These are phyloP conservation scores for Syngnathus acus DNA, from an alignment of 2,797 vertebrate species.

Conservation along the genomic window DNA sequence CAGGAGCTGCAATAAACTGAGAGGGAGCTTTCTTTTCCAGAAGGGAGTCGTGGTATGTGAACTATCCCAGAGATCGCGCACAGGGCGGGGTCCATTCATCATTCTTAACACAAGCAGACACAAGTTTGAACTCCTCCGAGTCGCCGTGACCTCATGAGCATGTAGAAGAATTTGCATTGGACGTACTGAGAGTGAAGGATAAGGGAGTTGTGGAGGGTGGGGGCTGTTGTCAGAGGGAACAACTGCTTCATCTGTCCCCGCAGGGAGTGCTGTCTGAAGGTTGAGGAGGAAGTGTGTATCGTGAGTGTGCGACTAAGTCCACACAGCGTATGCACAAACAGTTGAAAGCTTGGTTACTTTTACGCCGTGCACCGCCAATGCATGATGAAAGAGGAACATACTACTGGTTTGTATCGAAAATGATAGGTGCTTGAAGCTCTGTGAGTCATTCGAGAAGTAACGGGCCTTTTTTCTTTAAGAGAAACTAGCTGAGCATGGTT, in stretches of 20 bases:
- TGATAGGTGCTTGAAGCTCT: neutral
- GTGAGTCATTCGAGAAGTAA: neutral
- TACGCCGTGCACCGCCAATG: slow-evolving; percentile 22
- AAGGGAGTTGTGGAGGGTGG: slow-evolving; percentile 24
- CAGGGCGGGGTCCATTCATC: slow-evolving; percentile 26
- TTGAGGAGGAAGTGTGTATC: slow-evolving; percentile 36
- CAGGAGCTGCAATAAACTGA: slow-evolving; percentile 22
- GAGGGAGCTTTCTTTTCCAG: slow-evolving; percentile 3
- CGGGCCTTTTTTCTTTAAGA: neutral
- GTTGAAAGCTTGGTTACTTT: neutral
- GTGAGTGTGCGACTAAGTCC: slow-evolving; percentile 2
- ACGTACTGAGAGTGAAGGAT: slow-evolving; percentile 24
- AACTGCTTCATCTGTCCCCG: slow-evolving; percentile 53
- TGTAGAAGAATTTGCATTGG: slow-evolving; percentile 31
- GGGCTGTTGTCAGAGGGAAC: slow-evolving; percentile 13
- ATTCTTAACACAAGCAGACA: slow-evolving; percentile 23
- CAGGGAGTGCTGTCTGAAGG: slow-evolving; percentile 40
- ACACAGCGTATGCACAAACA: slow-evolving; percentile 12
- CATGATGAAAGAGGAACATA: slow-evolving; percentile 52
- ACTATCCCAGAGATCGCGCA: slow-evolving; percentile 4
- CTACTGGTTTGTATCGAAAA: slow-evolving; percentile 34
- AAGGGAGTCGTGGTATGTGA: slow-evolving; percentile 12
- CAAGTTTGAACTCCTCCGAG: slow-evolving; percentile 17
- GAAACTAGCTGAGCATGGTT: neutral
- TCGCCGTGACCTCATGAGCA: slow-evolving; percentile 18